phyloP scores from a whole-genome alignment of 2,797 vertebrate genomes.

The Streptopelia turtur region DNA sequence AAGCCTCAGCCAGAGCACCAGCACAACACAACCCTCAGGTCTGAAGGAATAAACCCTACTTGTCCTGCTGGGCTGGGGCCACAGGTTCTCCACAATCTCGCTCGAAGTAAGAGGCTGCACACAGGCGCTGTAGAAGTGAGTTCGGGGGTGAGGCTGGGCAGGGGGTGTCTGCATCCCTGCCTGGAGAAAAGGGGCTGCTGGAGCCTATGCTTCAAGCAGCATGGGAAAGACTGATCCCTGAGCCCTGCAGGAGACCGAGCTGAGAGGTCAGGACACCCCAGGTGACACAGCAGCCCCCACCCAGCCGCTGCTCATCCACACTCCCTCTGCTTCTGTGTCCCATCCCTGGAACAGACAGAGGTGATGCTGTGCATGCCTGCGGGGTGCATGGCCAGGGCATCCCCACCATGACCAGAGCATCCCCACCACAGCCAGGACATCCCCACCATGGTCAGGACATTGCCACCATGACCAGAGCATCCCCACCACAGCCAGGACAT shows the following conservation, averaged over 20 bases:
- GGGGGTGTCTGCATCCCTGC: background rate
- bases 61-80: background rate
- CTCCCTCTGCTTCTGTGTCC: background rate
- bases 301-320: background rate
- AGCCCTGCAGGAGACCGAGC: background rate
- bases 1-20: background rate
- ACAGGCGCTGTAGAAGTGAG: background rate
- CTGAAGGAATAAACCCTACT: background rate
- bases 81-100: background rate
- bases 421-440: rapidly evolving
- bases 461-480: no score
- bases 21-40: background rate
- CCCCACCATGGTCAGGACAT: background rate
- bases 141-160: background rate
- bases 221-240: background rate
- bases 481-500: rapidly evolving
- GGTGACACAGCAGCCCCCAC: background rate
- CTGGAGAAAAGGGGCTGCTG: background rate
- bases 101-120: background rate
- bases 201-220: background rate
- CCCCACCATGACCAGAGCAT: no score
- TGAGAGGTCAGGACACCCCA: background rate
- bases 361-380: background rate
- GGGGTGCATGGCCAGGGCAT: background rate
- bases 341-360: background rate